Percentiles rank a stretch among this genome's conserved stretches.
Conservation (phyloP, 2,113 vertebrate species). For the Brevimyrus niger region DNA sequence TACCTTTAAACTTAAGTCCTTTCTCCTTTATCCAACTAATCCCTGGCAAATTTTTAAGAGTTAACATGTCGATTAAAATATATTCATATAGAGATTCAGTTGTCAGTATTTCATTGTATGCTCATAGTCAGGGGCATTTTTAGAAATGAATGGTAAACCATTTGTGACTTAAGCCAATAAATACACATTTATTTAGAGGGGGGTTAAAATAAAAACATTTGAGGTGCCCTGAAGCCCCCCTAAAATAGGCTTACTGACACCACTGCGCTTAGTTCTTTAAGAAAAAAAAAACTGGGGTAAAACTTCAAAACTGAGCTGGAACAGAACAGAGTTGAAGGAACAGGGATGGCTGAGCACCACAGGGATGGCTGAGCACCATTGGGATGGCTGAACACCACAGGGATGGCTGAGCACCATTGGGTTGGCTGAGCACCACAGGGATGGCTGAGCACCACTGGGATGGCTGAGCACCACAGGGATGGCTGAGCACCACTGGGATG, state of each 20-base stretch:
- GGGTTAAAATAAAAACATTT: too few species aligned
- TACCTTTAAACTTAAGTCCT: background rate
- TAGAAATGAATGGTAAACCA: background rate
- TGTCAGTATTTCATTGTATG: background rate
- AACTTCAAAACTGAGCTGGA: background rate
- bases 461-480: too few species aligned
- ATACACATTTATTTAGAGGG: too few species aligned
- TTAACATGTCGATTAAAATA: background rate
- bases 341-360: background rate
- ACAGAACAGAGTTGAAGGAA: background rate
- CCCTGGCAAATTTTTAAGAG: background rate
- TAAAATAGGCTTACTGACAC: background rate
- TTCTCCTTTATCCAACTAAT: background rate
- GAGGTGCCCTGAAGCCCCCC: too few species aligned
- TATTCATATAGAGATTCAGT: background rate
- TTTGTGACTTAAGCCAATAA: too few species aligned
- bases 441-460: background rate
- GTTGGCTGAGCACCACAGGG: too few species aligned
- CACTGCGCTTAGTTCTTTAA: background rate
- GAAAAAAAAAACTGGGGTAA: background rate
- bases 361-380: background rate
- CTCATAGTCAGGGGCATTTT: background rate
- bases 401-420: background rate
- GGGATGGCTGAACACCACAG: background rate
- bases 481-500: too few species aligned